Percentiles rank a stretch among this genome's conserved stretches.
phyloP scores from a whole-genome alignment of 2,113 vertebrate species.

The Pterophyllum scalare region DNA sequence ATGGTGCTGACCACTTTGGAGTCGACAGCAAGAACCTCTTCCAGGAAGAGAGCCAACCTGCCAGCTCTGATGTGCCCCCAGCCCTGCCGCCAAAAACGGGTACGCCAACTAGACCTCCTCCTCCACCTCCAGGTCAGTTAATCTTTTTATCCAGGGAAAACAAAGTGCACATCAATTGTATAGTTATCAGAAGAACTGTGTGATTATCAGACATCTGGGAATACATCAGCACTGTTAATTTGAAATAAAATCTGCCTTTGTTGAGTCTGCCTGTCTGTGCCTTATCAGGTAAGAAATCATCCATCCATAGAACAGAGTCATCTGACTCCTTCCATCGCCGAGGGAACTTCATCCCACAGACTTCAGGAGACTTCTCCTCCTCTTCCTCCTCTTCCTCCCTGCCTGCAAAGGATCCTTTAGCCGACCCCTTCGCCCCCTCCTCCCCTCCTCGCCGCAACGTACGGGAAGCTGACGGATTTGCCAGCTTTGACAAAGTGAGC shows the following conservation, averaged over 20 bases:
- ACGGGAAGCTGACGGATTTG: slow-evolving; percentile 90
- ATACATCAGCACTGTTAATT: neutral
- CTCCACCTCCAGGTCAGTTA: slow-evolving; percentile 91
- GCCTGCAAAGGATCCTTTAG: slow-evolving; percentile 90
- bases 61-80: slow-evolving; percentile 88
- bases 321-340: slow-evolving; percentile 92
- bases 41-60: slow-evolving; percentile 83
- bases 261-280: slow-evolving; percentile 52
- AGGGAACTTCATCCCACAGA: slow-evolving; percentile 89
- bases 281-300: slow-evolving; percentile 90
- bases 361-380: slow-evolving; percentile 85
- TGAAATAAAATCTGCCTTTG: neutral
- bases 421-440: slow-evolving; percentile 91
- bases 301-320: slow-evolving; percentile 89
- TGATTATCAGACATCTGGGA: neutral
- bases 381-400: slow-evolving; percentile 84
- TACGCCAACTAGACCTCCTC: slow-evolving; percentile 95
- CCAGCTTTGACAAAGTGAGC: slow-evolving; percentile 99
- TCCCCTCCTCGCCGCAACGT: slow-evolving; percentile 86
- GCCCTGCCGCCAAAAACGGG: slow-evolving; percentile 95
- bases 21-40: slow-evolving; percentile 88
- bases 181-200: neutral
- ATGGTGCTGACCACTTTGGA: slow-evolving; percentile 87
- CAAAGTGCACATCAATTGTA: neutral
- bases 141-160: neutral